Evolutionary conservation across 2,113 vertebrate species (phyloP).

Genomic region (Rhabdomys dilectus): DNA sequence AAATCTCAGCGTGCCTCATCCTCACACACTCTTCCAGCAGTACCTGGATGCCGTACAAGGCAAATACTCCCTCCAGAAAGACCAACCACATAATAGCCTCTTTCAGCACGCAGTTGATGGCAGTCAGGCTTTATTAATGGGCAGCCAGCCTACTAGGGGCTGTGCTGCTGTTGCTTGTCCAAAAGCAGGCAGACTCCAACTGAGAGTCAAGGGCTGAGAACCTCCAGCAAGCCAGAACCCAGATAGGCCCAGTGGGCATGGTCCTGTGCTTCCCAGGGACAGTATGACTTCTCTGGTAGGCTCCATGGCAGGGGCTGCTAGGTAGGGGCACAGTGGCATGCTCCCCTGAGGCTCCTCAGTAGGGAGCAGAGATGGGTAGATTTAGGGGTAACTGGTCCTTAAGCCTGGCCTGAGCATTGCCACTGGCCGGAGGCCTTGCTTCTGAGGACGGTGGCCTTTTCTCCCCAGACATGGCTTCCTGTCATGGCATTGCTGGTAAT

Average conservation of each 20-base stretch:
- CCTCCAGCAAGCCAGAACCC: not conserved
- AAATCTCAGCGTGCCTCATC: not conserved
- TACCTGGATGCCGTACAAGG: conserved; percentile 78
- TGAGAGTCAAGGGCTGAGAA: conserved; percentile 33
- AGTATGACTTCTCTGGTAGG: not conserved
- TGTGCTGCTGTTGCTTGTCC: conserved; percentile 71
- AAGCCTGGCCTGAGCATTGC: not conserved
- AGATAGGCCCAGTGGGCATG: not conserved
- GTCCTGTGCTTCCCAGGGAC: not conserved
- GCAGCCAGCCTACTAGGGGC: conserved; percentile 56
- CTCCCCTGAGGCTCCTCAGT: not conserved
- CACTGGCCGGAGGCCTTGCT: fast-evolving
- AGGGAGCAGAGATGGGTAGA: not conserved
- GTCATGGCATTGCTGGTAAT: fast-evolving
- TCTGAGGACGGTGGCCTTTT: not conserved
- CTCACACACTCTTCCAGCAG: not conserved
- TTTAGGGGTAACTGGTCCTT: not conserved
- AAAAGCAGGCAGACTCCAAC: conserved; percentile 65
- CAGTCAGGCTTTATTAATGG: conserved; percentile 79
- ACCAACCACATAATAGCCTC: conserved; percentile 72
- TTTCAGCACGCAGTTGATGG: conserved; percentile 64
- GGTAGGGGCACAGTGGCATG: not conserved
- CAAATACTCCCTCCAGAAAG: conserved; percentile 69
- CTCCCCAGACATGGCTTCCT: not conserved
- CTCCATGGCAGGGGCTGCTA: no score